Evolutionary conservation across 2,113 vertebrate species (phyloP).

Genomic region (Sterrhoptilus dennistouni): DNA sequence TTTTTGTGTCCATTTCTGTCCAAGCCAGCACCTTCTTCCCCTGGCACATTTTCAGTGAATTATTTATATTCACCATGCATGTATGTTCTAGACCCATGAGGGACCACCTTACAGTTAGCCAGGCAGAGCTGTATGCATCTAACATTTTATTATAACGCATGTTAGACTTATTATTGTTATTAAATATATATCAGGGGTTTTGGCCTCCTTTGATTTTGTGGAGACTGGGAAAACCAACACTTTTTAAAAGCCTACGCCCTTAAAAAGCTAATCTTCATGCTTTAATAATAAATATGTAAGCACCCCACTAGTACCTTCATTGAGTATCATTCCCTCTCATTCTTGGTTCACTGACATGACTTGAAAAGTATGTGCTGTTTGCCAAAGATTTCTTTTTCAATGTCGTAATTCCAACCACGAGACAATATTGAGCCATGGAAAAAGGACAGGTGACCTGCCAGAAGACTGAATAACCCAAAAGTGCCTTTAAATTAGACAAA

Average conservation of each 20-base stretch:
- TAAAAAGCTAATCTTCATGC: not conserved
- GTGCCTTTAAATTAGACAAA: constrained; percentile 49
- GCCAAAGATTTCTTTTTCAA: not conserved
- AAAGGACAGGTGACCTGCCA: constrained; percentile 13
- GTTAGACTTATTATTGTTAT: not conserved
- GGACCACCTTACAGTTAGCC: not conserved
- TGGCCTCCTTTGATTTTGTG: not conserved
- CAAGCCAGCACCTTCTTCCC: not conserved
- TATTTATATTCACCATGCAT: not conserved
- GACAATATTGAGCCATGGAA: not conserved
- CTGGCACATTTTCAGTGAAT: not conserved
- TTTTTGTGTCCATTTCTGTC: not conserved
- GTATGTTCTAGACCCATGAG: fast-evolving
- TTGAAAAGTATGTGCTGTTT: not conserved
- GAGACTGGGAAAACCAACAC: not conserved
- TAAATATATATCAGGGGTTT: not conserved
- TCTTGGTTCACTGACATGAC: not conserved
- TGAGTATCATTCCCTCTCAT: not conserved
- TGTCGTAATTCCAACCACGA: not conserved
- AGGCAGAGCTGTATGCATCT: not conserved
- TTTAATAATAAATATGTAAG: not conserved
- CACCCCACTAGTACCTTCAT: not conserved
- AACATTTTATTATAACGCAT: fast-evolving
- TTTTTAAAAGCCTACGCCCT: not conserved
- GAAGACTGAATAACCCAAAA: not conserved